Evolutionary conservation across 2,797 vertebrate genomes (phyloP), one percentile per base, ranked within the genome.

Genomic region (Lophotriccus pileatus): DNA sequence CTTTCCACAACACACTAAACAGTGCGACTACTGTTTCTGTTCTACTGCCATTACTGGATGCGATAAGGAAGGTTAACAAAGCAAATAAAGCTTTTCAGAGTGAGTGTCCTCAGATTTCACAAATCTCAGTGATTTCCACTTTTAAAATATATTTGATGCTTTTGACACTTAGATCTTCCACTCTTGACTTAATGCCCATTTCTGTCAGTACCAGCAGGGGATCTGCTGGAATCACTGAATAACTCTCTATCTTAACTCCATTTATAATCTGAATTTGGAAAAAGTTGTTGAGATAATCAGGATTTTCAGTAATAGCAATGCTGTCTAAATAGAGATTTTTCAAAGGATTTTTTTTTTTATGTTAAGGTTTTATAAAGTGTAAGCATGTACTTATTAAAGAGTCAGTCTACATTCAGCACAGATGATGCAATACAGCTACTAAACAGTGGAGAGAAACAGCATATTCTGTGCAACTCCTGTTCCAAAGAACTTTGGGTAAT

Each of bases 391-490:
- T 27, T 87, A 44, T 80, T 79, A 34, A 81, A 44, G 3, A 24
- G 21, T 67, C 18, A 37, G 9, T 55, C 27, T 76, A n/a, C 44
- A 58, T 63, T 68, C 43, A 87, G 7, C 16, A 72, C 5, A 89
- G 47, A 46, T 36, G 14, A 32, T 39, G 27, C 7, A 88, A 28
- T 14, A 14, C 4, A 44, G 7, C 11, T 62, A 34, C 15, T 4
- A 46, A 87, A 50, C 2, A 7, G 23, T 0, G 1, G 22, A 62
- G 19, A 1, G 2, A 44, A 77, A 11, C 22, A 75, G 28, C 0
- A 1, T 44, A 25, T 47, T 67, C 39, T 58, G 18, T 37, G 47
- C 21, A 37, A 16, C 25, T 67, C 14, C 10, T 62, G 0, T 21
- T 78, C 30, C n/a, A 59, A 32, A 23, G 15, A 30, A 75, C 32